phyloP scores from a whole-genome alignment of 2,113 vertebrate species.

The Salvator merianae region DNA sequence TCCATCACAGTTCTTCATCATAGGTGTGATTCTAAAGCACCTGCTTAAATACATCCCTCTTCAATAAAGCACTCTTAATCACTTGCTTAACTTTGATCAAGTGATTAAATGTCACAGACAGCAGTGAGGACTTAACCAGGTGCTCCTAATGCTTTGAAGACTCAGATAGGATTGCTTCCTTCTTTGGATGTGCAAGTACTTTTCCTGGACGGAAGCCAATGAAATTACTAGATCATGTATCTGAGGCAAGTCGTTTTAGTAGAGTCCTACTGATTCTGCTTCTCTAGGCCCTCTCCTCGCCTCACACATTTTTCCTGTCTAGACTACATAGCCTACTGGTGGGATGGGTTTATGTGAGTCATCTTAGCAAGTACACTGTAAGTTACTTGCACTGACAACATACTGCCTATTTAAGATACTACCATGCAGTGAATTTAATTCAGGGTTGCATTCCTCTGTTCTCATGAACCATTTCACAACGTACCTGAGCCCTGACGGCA shows the following conservation, averaged over 20 bases:
- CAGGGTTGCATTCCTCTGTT: neutral
- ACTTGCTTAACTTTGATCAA: conserved; percentile 13
- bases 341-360: neutral
- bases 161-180: conserved; percentile 5
- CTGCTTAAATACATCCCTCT: neutral
- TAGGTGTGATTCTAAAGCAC: conserved; percentile 2
- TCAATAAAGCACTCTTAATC: conserved; percentile 10
- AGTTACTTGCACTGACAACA: neutral
- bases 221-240: neutral
- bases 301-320: neutral
- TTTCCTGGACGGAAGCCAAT: neutral
- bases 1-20: neutral
- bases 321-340: neutral
- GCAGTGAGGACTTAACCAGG: conserved; percentile 16
- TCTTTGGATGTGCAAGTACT: neutral
- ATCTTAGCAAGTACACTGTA: neutral
- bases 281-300: neutral
- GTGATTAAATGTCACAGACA: conserved; percentile 13
- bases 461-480: neutral
- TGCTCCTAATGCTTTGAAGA: conserved; percentile 5
- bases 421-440: neutral
- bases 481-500: neutral
- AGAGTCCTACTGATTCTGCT: neutral
- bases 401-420: neutral
- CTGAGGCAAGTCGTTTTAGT: neutral